Percentiles rank a stretch among this genome's conserved stretches.
phyloP scores from a whole-genome alignment of 2,113 vertebrate species.

The Python bivittatus region DNA sequence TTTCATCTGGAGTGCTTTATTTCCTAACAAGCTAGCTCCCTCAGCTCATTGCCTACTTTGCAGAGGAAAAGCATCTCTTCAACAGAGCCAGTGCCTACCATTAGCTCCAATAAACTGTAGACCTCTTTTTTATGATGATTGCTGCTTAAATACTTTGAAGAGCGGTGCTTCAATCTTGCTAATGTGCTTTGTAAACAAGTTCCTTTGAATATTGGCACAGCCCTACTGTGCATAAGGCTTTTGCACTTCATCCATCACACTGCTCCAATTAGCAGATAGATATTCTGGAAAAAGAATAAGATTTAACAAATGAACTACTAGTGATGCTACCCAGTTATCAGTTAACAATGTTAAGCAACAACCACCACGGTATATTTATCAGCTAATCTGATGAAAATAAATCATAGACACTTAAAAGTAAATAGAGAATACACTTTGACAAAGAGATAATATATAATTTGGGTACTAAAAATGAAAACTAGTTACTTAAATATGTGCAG shows the following conservation, averaged over 20 bases:
- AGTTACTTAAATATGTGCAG: constrained; percentile 11
- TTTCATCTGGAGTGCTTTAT: background rate
- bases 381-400: constrained; percentile 8
- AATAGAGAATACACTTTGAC: background rate
- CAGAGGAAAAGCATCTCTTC: background rate
- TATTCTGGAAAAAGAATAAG: background rate
- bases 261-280: background rate
- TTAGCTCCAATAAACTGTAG: background rate
- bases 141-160: background rate
- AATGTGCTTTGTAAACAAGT: background rate
- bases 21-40: background rate
- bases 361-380: background rate
- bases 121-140: background rate
- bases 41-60: background rate
- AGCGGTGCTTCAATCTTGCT: background rate
- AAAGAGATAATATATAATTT: constrained; percentile 10
- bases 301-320: background rate
- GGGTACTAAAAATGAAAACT: background rate
- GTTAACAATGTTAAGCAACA: background rate
- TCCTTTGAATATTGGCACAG: background rate
- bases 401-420: background rate
- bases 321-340: background rate
- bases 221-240: background rate
- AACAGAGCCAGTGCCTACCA: background rate
- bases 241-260: background rate